Conservation (phyloP, 2,113 vertebrate species). For the Anolis carolinensis region DNA sequence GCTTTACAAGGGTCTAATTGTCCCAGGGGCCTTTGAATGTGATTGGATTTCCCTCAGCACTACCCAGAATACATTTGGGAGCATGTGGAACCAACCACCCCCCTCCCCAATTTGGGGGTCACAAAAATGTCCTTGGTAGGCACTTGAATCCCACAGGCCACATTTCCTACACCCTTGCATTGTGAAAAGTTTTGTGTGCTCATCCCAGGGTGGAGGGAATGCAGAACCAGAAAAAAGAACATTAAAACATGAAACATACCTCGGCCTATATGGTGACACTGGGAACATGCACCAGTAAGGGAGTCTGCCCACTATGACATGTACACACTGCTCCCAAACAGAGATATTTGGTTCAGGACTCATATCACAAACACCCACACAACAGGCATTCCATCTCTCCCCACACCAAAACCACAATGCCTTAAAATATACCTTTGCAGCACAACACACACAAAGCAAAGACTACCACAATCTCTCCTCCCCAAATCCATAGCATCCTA, state of each 20-base stretch:
- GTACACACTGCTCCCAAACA: not conserved
- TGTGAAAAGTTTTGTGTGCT: not conserved
- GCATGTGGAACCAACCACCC: too few species aligned
- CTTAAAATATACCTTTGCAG: not conserved
- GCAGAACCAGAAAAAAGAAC: not conserved
- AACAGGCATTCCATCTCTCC: too few species aligned
- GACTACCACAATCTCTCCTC: not conserved
- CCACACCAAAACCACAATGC: not conserved
- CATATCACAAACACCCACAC: too few species aligned
- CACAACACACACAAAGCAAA: not conserved
- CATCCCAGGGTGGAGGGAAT: not conserved
- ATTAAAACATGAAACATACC: not conserved
- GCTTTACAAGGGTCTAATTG: too few species aligned
- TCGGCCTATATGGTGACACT: not conserved
- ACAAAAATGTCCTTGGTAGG: too few species aligned
- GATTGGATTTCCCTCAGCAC: too few species aligned
- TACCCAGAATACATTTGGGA: too few species aligned
- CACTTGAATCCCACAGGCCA: too few species aligned
- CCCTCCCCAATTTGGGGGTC: too few species aligned
- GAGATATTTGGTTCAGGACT: too few species aligned
- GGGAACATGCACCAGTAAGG: not conserved
- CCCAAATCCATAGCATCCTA: not conserved
- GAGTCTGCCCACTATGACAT: not conserved
- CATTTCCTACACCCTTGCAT: too few species aligned
- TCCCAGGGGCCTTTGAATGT: too few species aligned